These are phyloP conservation scores for Trimorus sp. DNA, from an alignment of 2,888 invertebrate species.

Conservation along the genomic window DNA sequence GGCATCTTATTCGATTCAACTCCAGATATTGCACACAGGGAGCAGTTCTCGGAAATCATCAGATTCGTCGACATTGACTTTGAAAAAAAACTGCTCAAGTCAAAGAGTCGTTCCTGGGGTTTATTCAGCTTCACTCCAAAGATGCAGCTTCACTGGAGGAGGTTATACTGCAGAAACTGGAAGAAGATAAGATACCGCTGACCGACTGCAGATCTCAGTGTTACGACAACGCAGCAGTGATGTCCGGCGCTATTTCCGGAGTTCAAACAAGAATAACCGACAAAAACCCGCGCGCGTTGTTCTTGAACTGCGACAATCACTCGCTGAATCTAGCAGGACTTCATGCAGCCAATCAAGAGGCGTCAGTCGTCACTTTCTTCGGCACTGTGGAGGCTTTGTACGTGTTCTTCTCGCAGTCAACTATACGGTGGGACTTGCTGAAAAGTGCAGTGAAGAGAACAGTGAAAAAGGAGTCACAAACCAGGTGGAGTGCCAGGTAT, in stretches of 20 bases:
- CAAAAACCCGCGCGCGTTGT: conserved; percentile 49
- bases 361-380: conserved; percentile 58
- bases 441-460: conserved; percentile 43
- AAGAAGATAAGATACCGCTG: conserved; percentile 40
- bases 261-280: conserved; percentile 62
- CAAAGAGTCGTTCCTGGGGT: conserved; percentile 68
- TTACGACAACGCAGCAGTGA: conserved; percentile 66
- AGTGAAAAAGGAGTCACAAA: conserved; percentile 66
- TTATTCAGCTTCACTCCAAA: conserved; percentile 67
- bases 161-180: conserved; percentile 50
- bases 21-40: conserved; percentile 64
- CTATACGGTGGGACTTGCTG: conserved; percentile 52
- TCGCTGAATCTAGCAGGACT: conserved; percentile 62
- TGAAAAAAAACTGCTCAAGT: conserved; percentile 57
- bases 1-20: conserved; percentile 67
- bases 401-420: conserved; percentile 49
- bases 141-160: conserved; percentile 62
- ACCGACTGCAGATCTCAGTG: conserved; percentile 62
- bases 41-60: conserved; percentile 65
- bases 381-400: conserved; percentile 59
- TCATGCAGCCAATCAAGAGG: conserved; percentile 60
- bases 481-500: conserved; percentile 65
- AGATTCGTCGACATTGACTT: conserved; percentile 63
- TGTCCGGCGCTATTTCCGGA: conserved; percentile 62
- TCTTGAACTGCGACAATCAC: conserved; percentile 63